Evolutionary conservation across 2,888 invertebrate genomes (phyloP).

Genomic region (Conus canariensis): DNA sequence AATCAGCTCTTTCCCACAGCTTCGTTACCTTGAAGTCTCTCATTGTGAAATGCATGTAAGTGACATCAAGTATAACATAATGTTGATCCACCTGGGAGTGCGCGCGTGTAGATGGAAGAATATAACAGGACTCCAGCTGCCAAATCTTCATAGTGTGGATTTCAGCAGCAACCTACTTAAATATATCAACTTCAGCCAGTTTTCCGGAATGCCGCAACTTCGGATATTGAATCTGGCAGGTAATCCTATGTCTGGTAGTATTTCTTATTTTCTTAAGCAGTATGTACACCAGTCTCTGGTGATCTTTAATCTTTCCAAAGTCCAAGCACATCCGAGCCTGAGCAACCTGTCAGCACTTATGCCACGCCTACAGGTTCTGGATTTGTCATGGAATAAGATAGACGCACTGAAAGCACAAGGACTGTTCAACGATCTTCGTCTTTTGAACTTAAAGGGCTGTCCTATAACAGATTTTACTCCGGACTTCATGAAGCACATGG

Average conservation of each 20-base stretch:
- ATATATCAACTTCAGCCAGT: too few relatives aligned
- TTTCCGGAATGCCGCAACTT: too few relatives aligned
- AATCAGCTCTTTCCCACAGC: background rate
- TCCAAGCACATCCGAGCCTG: background rate
- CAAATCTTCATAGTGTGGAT: too few relatives aligned
- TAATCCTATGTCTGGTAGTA: too few relatives aligned
- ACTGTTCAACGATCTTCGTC: background rate
- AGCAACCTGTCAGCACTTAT: background rate
- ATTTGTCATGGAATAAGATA: background rate
- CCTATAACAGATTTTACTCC: background rate
- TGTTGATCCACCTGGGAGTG: background rate
- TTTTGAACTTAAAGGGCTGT: background rate
- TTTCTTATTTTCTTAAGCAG: too few relatives aligned
- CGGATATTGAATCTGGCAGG: too few relatives aligned
- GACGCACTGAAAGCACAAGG: background rate
- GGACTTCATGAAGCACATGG: background rate
- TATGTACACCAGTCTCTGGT: background rate
- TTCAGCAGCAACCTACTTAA: too few relatives aligned
- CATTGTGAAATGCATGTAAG: background rate
- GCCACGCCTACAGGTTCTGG: background rate
- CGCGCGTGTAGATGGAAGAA: background rate
- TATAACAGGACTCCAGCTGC: too few relatives aligned
- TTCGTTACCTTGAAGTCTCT: background rate
- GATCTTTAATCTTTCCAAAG: background rate
- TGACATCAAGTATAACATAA: background rate